Percentiles rank a stretch among this genome's conserved stretches.
Conservation (phyloP, 2,113 vertebrate species). For the Neodontobutis hainanensis region DNA sequence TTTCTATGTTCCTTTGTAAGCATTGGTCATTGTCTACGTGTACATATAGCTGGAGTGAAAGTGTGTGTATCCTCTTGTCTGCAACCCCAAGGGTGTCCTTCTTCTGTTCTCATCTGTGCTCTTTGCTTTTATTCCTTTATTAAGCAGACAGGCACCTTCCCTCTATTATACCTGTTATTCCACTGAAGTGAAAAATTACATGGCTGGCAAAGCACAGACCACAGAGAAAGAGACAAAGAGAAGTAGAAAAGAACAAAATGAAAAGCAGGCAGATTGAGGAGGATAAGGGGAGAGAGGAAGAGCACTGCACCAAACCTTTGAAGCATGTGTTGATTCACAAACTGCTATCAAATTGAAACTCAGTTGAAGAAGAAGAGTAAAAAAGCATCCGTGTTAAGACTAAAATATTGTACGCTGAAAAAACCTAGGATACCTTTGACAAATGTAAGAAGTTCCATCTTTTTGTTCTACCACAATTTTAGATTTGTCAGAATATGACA, state of each 20-base stretch:
- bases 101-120: constrained; percentile 50
- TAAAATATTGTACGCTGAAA: constrained; percentile 43
- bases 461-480: neutral
- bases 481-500: neutral
- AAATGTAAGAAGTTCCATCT: neutral
- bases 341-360: constrained; percentile 47
- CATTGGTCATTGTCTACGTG: constrained; percentile 30
- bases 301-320: constrained; percentile 49
- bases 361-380: constrained; percentile 31
- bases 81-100: constrained; percentile 44
- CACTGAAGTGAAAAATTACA: constrained; percentile 67
- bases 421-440: constrained; percentile 29
- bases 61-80: constrained; percentile 31
- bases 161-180: constrained; percentile 61
- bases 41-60: constrained; percentile 4
- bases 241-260: constrained; percentile 41
- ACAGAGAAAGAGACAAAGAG: constrained; percentile 44
- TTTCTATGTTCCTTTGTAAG: constrained; percentile 43
- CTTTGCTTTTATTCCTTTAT: constrained; percentile 64
- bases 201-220: constrained; percentile 44
- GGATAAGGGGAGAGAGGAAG: constrained; percentile 35
- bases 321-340: constrained; percentile 55
- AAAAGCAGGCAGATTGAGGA: constrained; percentile 44
- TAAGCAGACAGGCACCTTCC: constrained; percentile 57
- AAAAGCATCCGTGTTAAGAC: constrained; percentile 28